phyloP scores from a whole-genome alignment of 1,140 invertebrate species.

The Fopius arisanus region DNA sequence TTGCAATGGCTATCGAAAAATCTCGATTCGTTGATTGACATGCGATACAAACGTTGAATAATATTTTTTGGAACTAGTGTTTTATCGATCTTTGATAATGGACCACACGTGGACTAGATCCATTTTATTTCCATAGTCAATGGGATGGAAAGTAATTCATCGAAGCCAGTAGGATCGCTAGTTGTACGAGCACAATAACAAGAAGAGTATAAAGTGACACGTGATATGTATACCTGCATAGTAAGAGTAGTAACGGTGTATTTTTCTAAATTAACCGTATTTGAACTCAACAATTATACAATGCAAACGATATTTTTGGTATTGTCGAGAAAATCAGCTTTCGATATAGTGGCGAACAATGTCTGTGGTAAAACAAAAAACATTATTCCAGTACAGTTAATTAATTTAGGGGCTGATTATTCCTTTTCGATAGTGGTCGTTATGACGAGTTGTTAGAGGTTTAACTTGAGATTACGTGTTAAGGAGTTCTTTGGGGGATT shows the following conservation, averaged over 20 bases:
- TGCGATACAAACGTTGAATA: not conserved
- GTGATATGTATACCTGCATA: conserved; percentile 50
- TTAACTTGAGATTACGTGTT: not conserved
- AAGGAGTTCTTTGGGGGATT: not conserved
- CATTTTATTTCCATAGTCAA: not conserved
- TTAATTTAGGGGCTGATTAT: not conserved
- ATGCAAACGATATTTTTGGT: conserved; percentile 20
- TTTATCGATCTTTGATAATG: not conserved
- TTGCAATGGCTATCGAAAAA: not conserved
- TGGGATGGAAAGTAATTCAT: not conserved
- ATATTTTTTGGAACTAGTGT: not conserved
- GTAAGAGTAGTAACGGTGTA: conserved; percentile 46
- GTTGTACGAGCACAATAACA: conserved; percentile 14
- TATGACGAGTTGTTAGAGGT: not conserved
- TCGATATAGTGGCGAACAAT: conserved; percentile 24
- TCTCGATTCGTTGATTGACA: not conserved
- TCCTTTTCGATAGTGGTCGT: not conserved
- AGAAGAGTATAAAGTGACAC: conserved; percentile 19
- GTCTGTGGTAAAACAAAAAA: conserved; percentile 33
- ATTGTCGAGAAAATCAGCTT: conserved; percentile 7
- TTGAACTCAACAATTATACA: conserved; percentile 31
- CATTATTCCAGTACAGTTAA: conserved; percentile 31
- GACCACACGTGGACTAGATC: not conserved
- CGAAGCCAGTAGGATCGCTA: not conserved
- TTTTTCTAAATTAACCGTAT: conserved; percentile 57